Percentiles rank a stretch among this genome's conserved stretches.
phyloP scores from a whole-genome alignment of 2,888 invertebrate species.

The Agonopterix arenella region DNA sequence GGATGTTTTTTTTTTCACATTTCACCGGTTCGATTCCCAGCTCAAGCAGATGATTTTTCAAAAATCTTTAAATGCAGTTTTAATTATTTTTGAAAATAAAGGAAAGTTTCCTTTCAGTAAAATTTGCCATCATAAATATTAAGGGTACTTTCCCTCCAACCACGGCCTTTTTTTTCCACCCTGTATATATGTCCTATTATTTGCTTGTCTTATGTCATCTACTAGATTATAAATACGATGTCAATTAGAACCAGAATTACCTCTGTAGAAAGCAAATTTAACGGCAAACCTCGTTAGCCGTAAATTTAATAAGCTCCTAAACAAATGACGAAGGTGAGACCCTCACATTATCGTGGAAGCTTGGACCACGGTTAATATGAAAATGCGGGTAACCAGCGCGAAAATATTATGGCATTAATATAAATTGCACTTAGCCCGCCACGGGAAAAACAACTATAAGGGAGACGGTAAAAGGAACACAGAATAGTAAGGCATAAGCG shows the following conservation, averaged over 20 bases:
- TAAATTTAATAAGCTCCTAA: slow-evolving; percentile 68
- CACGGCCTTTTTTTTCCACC: too few species aligned
- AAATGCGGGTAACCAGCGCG: slow-evolving; percentile 66
- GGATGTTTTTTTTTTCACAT: too few species aligned
- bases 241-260: background rate
- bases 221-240: too few species aligned
- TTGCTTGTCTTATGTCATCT: too few species aligned
- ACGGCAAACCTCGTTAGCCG: slow-evolving; percentile 48
- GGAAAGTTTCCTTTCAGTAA: too few species aligned
- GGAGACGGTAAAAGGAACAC: slow-evolving; percentile 19
- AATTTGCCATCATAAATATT: too few species aligned
- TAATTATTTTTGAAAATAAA: too few species aligned
- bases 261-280: slow-evolving; percentile 50
- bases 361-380: slow-evolving; percentile 62
- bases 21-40: too few species aligned
- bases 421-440: slow-evolving; percentile 63
- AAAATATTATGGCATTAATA: slow-evolving; percentile 71
- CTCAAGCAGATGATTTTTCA: too few species aligned
- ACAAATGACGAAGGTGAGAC: slow-evolving; percentile 68
- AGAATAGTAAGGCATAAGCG: slow-evolving; percentile 21
- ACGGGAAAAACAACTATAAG: slow-evolving; percentile 53
- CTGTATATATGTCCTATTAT: too few species aligned
- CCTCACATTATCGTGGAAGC: slow-evolving; percentile 57
- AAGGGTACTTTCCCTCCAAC: too few species aligned
- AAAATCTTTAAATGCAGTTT: too few species aligned